Evolutionary conservation across 2,797 vertebrate species (phyloP).

Genomic region (Poecile montanus): DNA sequence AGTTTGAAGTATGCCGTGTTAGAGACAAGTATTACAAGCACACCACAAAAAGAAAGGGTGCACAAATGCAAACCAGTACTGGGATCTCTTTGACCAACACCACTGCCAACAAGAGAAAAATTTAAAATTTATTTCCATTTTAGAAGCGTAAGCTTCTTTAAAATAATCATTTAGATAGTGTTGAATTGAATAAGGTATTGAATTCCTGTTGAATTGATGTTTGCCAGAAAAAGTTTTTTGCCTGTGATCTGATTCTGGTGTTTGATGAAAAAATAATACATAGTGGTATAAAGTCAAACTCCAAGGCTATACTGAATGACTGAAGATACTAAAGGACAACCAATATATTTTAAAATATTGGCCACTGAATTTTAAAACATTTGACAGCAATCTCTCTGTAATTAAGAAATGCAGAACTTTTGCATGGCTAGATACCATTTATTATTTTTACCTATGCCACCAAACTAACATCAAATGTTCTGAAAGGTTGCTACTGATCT

Average conservation of each 20-base stretch:
- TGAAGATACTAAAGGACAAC: background rate
- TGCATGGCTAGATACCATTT: background rate
- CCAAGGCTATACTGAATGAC: background rate
- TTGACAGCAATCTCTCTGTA: background rate
- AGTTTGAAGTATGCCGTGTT: background rate
- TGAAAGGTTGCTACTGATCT: background rate
- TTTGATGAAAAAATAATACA: background rate
- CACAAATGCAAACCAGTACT: background rate
- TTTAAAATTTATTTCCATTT: background rate
- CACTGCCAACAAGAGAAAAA: background rate
- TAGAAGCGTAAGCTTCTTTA: background rate
- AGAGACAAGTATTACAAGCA: background rate
- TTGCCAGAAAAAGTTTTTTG: background rate
- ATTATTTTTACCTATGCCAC: background rate
- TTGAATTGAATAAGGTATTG: too few species aligned
- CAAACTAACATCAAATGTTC: background rate
- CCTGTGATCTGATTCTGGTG: background rate
- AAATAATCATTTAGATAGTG: background rate
- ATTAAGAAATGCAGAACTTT: background rate
- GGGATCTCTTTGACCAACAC: background rate
- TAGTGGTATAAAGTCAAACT: background rate
- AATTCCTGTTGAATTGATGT: background rate
- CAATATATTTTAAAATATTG: background rate
- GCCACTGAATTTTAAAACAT: background rate
- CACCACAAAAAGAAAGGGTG: accelerated